These are phyloP conservation scores for Himalopsyche kuldschensis DNA, from an alignment of 2,888 invertebrate species.

Conservation along the genomic window DNA sequence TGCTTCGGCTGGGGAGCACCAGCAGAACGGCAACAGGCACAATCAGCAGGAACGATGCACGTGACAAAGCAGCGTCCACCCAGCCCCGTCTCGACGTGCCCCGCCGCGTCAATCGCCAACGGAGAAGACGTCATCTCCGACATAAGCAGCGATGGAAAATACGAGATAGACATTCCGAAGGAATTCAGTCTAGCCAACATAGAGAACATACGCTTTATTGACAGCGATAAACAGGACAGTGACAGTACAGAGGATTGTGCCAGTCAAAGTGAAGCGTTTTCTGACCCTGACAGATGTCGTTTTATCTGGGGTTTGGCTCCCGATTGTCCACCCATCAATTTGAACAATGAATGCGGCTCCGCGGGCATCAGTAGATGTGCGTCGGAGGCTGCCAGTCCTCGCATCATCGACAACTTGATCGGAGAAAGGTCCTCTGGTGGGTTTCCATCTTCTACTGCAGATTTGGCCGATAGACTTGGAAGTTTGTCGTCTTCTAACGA, in stretches of 20 bases:
- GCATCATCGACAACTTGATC: conserved; percentile 56
- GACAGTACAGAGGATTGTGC: conserved; percentile 22
- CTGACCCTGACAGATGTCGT: background rate
- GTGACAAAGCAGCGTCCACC: conserved; percentile 43
- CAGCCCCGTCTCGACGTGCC: conserved; percentile 36
- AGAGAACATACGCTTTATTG: conserved; percentile 35
- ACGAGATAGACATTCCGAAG: conserved; percentile 36
- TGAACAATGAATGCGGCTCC: conserved; percentile 52
- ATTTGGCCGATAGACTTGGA: conserved; percentile 53
- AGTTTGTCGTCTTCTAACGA: conserved; percentile 52
- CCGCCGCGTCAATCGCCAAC: conserved; percentile 33
- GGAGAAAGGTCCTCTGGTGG: conserved; percentile 45
- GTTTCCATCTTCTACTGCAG: conserved; percentile 49
- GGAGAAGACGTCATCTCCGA: conserved; percentile 34
- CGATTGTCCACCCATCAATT: conserved; percentile 50
- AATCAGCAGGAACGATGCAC: conserved; percentile 41
- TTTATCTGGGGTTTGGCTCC: background rate
- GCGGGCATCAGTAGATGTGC: conserved; percentile 58
- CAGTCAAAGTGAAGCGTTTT: conserved; percentile 36
- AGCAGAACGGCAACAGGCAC: conserved; percentile 26
- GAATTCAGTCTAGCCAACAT: conserved; percentile 31
- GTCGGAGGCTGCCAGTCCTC: conserved; percentile 56
- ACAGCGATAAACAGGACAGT: conserved; percentile 37
- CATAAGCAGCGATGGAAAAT: conserved; percentile 39
- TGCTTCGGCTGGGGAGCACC: conserved; percentile 32